These are phyloP conservation scores for Oryzias javanicus DNA, from an alignment of 2,113 vertebrate species.

Conservation along the genomic window DNA sequence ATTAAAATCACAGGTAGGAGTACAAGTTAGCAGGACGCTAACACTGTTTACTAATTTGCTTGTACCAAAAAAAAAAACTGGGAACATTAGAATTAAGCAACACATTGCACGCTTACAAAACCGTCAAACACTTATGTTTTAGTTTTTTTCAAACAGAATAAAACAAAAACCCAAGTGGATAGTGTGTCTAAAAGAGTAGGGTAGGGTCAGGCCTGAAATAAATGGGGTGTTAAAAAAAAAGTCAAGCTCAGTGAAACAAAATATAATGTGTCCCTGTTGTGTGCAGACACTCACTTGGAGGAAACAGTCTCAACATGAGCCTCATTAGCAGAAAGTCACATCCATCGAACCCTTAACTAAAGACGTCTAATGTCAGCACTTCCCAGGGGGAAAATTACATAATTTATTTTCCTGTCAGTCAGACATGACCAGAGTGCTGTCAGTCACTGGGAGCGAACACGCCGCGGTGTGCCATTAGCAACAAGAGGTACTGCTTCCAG, in stretches of 20 bases:
- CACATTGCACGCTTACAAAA: too few species aligned
- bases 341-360: conserved; percentile 35
- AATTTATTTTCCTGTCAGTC: conserved; percentile 61
- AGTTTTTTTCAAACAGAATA: background rate
- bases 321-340: conserved; percentile 39
- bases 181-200: background rate
- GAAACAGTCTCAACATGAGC: conserved; percentile 22
- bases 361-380: conserved; percentile 55
- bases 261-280: conserved; percentile 27
- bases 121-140: too few species aligned
- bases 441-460: conserved; percentile 47
- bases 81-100: too few species aligned
- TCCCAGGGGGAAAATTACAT: conserved; percentile 39
- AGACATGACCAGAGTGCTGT: conserved; percentile 57
- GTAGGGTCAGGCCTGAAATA: conserved; percentile 19
- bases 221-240: conserved; percentile 4
- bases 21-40: too few species aligned
- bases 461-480: conserved; percentile 49
- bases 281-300: conserved; percentile 30
- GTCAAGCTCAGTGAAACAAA: conserved; percentile 38
- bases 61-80: too few species aligned
- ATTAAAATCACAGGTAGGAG: too few species aligned
- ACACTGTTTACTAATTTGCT: too few species aligned
- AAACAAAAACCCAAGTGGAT: background rate
- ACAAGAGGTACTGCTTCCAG: conserved; percentile 69